Evolutionary conservation across 1,140 invertebrate species (phyloP).

Genomic region (Papilio machaon): DNA sequence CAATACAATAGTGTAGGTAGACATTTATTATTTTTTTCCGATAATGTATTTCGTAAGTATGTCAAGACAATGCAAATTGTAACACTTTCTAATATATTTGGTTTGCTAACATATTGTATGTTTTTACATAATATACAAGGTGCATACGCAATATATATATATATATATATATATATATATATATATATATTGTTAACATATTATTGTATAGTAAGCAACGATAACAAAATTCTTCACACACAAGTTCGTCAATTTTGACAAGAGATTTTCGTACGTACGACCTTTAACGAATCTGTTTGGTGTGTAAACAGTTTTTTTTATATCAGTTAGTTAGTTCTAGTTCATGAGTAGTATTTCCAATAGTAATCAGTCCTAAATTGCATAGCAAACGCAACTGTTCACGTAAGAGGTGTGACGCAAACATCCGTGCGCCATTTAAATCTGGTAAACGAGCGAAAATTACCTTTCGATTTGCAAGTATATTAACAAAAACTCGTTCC

Average conservation of each 20-base stretch:
- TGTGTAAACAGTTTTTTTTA: too few species aligned
- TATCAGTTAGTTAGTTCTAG: too few species aligned
- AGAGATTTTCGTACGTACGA: neutral
- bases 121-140: neutral
- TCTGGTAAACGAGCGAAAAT: neutral
- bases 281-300: neutral
- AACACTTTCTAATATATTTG: neutral
- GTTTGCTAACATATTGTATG: neutral
- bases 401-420: neutral
- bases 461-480: constrained; percentile 16
- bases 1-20: neutral
- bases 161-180: too few species aligned
- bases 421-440: neutral
- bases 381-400: neutral
- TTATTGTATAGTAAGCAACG: too few species aligned
- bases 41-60: neutral
- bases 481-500: neutral
- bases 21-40: neutral
- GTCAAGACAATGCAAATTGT: neutral
- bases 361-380: neutral
- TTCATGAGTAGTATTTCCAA: too few species aligned
- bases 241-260: too few species aligned
- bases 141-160: too few species aligned
- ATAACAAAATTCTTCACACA: too few species aligned
- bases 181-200: too few species aligned